Evolutionary conservation across 1,140 invertebrate genomes (phyloP).

Genomic region (Tetranychus cinnabarinus): DNA sequence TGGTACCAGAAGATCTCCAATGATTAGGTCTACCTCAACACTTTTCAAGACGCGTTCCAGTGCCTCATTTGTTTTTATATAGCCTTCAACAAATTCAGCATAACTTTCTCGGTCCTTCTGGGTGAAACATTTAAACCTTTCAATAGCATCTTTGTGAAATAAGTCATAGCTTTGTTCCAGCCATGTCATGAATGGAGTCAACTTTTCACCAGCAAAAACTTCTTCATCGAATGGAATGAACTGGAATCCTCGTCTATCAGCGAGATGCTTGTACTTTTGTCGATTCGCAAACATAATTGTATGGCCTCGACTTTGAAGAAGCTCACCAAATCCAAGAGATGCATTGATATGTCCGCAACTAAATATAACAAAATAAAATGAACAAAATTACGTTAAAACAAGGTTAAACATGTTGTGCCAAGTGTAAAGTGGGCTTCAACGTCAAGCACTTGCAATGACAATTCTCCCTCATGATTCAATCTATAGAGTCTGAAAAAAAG

Average conservation of each 20-base stretch:
- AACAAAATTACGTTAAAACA: too few relatives aligned
- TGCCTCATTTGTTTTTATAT: not conserved
- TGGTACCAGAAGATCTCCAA: not conserved
- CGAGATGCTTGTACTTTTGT: not conserved
- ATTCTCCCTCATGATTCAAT: too few relatives aligned
- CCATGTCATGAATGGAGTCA: not conserved
- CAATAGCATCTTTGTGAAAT: not conserved
- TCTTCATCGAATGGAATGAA: not conserved
- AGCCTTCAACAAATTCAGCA: not conserved
- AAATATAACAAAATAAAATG: not conserved
- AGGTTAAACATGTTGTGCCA: too few relatives aligned
- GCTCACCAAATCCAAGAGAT: not conserved
- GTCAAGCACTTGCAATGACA: too few relatives aligned
- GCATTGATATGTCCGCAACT: not conserved
- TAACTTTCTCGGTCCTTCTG: not conserved
- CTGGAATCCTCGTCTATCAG: not conserved
- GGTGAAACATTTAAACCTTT: not conserved
- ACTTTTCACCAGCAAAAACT: not conserved
- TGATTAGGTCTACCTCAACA: not conserved
- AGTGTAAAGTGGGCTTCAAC: too few relatives aligned
- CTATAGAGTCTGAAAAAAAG: too few relatives aligned
- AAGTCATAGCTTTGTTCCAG: not conserved
- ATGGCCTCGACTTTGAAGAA: not conserved
- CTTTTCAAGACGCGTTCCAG: not conserved
- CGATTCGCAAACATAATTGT: not conserved